Base-by-base conservation (phyloP, 1,140 invertebrate species). In the Copidosoma floridanum region DNA sequence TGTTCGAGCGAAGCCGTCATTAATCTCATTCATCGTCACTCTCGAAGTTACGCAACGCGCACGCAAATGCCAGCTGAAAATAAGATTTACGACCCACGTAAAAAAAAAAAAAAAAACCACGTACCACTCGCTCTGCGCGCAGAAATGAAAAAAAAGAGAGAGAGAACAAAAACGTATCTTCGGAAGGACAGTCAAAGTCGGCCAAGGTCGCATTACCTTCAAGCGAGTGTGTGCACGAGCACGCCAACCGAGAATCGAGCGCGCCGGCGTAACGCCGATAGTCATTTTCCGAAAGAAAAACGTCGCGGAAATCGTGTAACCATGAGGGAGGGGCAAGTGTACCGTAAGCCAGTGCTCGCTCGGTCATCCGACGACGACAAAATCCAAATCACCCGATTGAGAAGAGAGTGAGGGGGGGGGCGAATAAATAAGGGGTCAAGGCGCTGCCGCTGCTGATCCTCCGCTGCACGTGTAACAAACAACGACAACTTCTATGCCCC, bases 341-440 rank as follows among this genome's bases (percentile, higher is more conserved):
- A n/a, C n/a, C n/a, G n/a, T n/a, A n/a, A n/a, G n/a, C n/a, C n/a
- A n/a, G n/a, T n/a, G n/a, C n/a, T n/a, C n/a, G 29, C 29, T 32
- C 29, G 29, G 29, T 44, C 41, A 5, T 21, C 23, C 18, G 41
- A 12, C 8, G 8, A 21, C 47, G 38, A 27, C 23, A 14, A 51
- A 53, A 60, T 47, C 47, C 24, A 53, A 60, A 46, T 53, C 35
- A 7, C 6, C n/a, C 41, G 38, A 27, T 24, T 23, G 32, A 37
- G 40, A 29, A 21, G 18, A 41, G 21, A 38, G 29, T 20, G 27
- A 38, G 16, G 11, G n/a, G 7, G 40, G 2, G 20, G 18, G 26
- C 2, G n/a, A 6, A 21, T 5, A n/a, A 46, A 37, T 51, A 53
- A 21, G 50, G 41, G 43, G 58, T 54, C 51, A 61, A 61, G 58